Base-by-base conservation (phyloP, 2,797 vertebrate species). In the Gallirallus australis region DNA sequence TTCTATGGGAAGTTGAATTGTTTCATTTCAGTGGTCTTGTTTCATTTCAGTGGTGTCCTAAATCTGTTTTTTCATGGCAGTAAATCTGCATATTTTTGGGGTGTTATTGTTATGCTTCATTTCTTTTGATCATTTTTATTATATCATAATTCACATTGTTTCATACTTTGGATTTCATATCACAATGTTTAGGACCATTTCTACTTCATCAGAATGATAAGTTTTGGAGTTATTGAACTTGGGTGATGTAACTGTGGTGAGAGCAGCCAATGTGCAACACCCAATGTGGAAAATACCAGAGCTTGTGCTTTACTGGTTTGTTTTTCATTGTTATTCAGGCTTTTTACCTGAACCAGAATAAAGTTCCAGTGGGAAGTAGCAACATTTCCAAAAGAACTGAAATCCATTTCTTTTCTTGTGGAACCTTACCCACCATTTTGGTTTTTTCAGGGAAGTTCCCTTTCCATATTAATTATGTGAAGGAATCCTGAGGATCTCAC, bases 91-190 rank as follows among this genome's bases (percentile, higher is more conserved):
- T 21, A 47, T 47, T 17, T 40, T 53, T 18, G 7, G 42, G 42
- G 0, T 86, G 79, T 69, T 92, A 47, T 73, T 92, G 89, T 81
- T 90, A 50, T 31, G 65, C 82, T 92, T 90, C 50, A 42, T 92
- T 87, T 94, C 69, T 77, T 68, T 69, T 45, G 69, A 92, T 95
- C 82, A 48, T 4, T 81, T 92, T 94, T 84, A 92, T 92, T 47
- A 37, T 21, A 27, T 28, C 60, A 19, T 90, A 30, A 87, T 60
- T 94, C 79, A 94, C 24, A 2, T 7, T 37, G 50, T 31, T 54
- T 90, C 35, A 2, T 31, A 57, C n/a, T 81, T 73, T 27, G 21
- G 45, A 19, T 78, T 86, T 72, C 52, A 1, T 56, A n/a, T 64
- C 12, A 2, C 78, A 30, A 2, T 57, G 79, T 28, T 77, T 65